Conservation (phyloP, 53 echinoderm and acorn worm genomes). For the Holothuria leucospilota region DNA sequence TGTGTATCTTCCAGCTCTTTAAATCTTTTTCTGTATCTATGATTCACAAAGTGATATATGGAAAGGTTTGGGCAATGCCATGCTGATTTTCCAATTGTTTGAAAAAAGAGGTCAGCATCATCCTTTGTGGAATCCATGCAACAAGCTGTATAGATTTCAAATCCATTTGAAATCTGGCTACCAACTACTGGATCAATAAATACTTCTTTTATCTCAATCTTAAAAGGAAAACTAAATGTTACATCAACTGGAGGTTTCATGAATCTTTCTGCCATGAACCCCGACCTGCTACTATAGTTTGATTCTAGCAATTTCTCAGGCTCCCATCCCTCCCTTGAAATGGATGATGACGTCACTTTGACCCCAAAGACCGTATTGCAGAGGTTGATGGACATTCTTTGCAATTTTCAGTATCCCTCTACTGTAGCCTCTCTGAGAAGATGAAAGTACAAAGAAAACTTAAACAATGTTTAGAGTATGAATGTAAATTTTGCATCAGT, state of each 20-base stretch:
- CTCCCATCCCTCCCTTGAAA: conserved; percentile 87
- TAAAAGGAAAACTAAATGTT: conserved; percentile 80
- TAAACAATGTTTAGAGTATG: too few relatives aligned
- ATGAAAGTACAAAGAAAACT: too few relatives aligned
- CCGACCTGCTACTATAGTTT: conserved; percentile 17
- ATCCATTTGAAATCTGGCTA: conserved; percentile 73
- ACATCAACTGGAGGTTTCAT: conserved; percentile 89
- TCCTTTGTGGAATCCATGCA: background rate
- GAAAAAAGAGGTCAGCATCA: background rate
- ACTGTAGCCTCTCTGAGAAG: too few relatives aligned
- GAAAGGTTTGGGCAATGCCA: background rate
- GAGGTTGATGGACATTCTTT: conserved; percentile 82
- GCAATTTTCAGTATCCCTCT: too few relatives aligned
- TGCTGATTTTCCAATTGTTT: conserved; percentile 33
- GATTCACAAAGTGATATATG: conserved; percentile 73
- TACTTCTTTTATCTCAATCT: conserved; percentile 77
- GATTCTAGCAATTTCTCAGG: conserved; percentile 66
- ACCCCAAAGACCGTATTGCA: conserved; percentile 69
- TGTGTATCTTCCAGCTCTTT: conserved; percentile 1
- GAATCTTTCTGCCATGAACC: conserved; percentile 87
- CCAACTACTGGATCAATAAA: conserved; percentile 80
- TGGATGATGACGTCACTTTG: conserved; percentile 68
- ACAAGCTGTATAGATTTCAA: conserved; percentile 84
- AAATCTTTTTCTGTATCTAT: conserved; percentile 59
- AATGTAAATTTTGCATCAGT: too few relatives aligned